Evolutionary conservation across 2,888 invertebrate species (phyloP).

Genomic region (Acanthopleura granulata): DNA sequence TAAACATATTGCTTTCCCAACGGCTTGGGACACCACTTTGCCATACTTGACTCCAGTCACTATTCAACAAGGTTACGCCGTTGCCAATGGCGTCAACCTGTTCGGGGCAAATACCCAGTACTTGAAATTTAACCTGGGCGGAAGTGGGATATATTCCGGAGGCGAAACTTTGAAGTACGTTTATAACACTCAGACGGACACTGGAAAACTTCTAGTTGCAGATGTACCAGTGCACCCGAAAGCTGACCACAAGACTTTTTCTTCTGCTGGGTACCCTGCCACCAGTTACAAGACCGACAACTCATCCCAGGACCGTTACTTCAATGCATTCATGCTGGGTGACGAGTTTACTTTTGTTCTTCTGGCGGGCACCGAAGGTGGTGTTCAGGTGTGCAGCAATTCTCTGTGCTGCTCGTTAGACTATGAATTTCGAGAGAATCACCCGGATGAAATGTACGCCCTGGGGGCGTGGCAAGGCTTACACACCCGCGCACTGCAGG

Average conservation of each 20-base stretch:
- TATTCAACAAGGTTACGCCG: neutral
- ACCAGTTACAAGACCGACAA: neutral
- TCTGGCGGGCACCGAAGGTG: neutral
- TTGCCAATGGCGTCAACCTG: neutral
- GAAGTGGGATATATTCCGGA: neutral
- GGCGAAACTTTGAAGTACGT: neutral
- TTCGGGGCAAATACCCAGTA: neutral
- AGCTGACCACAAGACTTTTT: neutral
- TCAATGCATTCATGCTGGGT: neutral
- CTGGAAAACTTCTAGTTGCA: neutral
- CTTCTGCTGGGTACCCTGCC: neutral
- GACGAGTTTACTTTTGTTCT: neutral
- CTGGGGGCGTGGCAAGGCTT: neutral
- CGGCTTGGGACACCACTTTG: neutral
- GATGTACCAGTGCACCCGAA: neutral
- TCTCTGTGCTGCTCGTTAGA: neutral
- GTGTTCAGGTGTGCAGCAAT: neutral
- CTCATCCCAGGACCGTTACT: neutral
- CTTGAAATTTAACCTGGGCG: neutral
- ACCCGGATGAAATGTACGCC: neutral
- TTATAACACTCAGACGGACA: neutral
- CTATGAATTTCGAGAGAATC: neutral
- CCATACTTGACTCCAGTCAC: neutral
- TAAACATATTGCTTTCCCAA: neutral
- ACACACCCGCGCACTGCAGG: neutral